Percentiles rank a stretch among this genome's conserved stretches.
Conservation (phyloP, 2,888 invertebrate genomes). For the Drosophila picticornis region DNA sequence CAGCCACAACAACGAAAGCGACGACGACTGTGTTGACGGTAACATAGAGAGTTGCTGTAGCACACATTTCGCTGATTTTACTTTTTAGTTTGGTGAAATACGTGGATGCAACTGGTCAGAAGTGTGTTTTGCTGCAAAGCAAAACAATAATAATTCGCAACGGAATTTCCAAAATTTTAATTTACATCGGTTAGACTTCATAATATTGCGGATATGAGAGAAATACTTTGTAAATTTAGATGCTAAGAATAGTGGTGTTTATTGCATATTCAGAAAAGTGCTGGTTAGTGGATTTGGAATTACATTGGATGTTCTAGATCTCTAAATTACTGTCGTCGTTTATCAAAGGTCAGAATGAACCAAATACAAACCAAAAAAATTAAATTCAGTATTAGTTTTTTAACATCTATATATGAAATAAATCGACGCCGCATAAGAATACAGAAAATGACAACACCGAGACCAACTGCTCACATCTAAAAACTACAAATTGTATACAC, state of each 20-base stretch:
- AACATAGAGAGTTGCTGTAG: slow-evolving; percentile 37
- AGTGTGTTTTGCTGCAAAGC: slow-evolving; percentile 13
- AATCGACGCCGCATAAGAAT: slow-evolving; percentile 34
- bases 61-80: slow-evolving; percentile 68
- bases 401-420: slow-evolving; percentile 21
- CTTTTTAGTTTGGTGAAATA: slow-evolving; percentile 81
- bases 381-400: not conserved
- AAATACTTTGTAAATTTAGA: not conserved
- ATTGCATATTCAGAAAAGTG: slow-evolving; percentile 5
- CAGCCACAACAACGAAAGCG: slow-evolving; percentile 1
- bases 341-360: not conserved
- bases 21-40: slow-evolving; percentile 11
- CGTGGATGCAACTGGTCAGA: slow-evolving; percentile 77
- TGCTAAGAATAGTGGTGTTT: not conserved
- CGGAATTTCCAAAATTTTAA: slow-evolving; percentile 20
- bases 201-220: not conserved
- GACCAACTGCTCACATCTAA: slow-evolving; percentile 1
- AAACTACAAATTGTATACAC: slow-evolving; percentile 10
- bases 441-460: slow-evolving; percentile 38
- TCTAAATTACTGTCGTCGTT: slow-evolving; percentile 22
- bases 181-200: slow-evolving; percentile 9
- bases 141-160: slow-evolving; percentile 31
- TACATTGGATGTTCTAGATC: slow-evolving; percentile 76
- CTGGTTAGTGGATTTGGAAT: slow-evolving; percentile 51
- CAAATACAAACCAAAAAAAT: slow-evolving; percentile 30